Conservation (phyloP, 2,888 invertebrate genomes). For the Bombylius major region DNA sequence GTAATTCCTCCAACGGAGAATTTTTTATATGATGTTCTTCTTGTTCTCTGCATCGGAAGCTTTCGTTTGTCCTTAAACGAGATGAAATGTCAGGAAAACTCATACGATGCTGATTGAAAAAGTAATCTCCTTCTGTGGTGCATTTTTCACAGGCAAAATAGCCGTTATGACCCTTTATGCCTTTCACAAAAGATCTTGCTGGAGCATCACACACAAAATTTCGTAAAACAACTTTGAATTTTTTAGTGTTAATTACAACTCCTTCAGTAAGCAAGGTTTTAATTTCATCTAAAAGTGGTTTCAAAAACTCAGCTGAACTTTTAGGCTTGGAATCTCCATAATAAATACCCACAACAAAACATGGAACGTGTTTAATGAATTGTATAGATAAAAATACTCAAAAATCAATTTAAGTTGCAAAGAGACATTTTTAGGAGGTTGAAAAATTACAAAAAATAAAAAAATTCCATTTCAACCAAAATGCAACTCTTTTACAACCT, state of each 20-base stretch:
- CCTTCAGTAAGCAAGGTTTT: background rate
- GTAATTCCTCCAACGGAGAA: conserved; percentile 1
- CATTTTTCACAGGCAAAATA: conserved; percentile 3
- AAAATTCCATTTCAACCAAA: no score
- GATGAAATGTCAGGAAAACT: background rate
- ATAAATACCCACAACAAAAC: conserved; percentile 2
- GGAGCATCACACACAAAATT: conserved; percentile 3
- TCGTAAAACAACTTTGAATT: background rate
- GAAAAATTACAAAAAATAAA: no score
- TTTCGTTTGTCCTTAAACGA: background rate
- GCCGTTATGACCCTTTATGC: conserved; percentile 1
- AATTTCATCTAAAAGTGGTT: background rate
- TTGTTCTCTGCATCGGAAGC: background rate
- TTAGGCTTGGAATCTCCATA: conserved; percentile 1
- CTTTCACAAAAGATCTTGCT: conserved; percentile 1
- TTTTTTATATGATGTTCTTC: background rate
- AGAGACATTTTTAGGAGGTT: no score
- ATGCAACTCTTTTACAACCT: no score
- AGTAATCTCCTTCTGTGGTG: conserved; percentile 1
- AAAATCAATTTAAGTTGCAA: no score
- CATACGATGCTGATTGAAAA: background rate
- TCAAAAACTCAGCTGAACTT: background rate
- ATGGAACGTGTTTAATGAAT: no score
- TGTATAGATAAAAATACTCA: no score
- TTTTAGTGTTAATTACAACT: background rate